Percentiles rank a stretch among this genome's conserved stretches.
Evolutionary conservation across 2,888 invertebrate genomes (phyloP).

Genomic region (Adelphocoris suturalis): DNA sequence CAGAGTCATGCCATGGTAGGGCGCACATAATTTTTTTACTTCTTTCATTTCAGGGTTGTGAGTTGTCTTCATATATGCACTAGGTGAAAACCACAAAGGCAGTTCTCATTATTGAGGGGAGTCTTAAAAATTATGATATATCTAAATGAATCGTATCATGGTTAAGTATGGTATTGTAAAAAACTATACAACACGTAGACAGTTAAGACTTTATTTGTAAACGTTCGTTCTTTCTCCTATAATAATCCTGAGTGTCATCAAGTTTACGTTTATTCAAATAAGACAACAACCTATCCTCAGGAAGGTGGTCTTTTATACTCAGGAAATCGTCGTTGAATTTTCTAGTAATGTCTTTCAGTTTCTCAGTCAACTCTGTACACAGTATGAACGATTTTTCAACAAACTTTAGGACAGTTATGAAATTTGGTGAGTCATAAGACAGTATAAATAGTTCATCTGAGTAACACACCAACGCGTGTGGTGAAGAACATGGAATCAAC

Average conservation of each 20-base stretch:
- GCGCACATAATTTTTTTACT: no score
- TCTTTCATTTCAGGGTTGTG: no score
- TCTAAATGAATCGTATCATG: no score
- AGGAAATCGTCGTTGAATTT: conserved; percentile 44
- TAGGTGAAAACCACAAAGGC: no score
- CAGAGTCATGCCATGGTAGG: no score
- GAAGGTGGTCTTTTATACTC: background rate
- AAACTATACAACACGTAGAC: no score
- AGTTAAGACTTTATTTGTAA: conserved; percentile 33
- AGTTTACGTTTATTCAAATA: conserved; percentile 57
- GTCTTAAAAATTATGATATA: no score
- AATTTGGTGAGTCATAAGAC: conserved; percentile 37
- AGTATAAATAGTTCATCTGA: conserved; percentile 34
- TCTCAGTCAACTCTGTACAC: background rate
- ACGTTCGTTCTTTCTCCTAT: conserved; percentile 55
- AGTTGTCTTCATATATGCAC: no score
- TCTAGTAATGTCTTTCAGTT: background rate
- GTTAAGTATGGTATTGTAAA: no score
- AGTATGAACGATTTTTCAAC: conserved; percentile 1
- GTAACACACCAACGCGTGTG: background rate
- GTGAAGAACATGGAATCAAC: background rate
- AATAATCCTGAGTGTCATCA: conserved; percentile 62
- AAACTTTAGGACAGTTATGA: background rate
- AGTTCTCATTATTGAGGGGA: no score
- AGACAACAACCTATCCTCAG: conserved; percentile 29